Evolutionary conservation across 2,113 vertebrate species (phyloP).

Genomic region (Paramisgurnus dabryanus): DNA sequence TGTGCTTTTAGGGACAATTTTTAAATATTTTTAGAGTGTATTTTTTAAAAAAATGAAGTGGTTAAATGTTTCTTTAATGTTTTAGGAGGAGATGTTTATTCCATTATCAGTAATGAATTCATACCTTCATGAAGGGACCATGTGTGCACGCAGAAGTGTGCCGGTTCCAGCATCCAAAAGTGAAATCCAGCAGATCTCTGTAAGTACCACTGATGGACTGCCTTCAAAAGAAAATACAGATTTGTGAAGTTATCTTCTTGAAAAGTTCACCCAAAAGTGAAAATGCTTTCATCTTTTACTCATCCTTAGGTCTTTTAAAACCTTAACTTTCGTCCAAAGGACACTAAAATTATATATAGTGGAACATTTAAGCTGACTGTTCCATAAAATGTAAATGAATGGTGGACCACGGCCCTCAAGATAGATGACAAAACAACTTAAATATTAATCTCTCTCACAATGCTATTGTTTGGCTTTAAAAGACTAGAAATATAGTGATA

Average conservation of each 20-base stretch:
- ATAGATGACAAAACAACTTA: neutral
- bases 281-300: no score
- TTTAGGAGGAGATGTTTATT: constrained; percentile 57
- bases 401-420: no score
- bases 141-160: constrained; percentile 46
- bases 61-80: neutral
- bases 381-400: neutral
- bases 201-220: constrained; percentile 21
- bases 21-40: no score
- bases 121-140: constrained; percentile 11
- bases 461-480: neutral
- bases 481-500: neutral
- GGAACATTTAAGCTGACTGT: neutral
- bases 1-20: no score
- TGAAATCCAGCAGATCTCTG: constrained; percentile 56
- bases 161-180: constrained; percentile 47
- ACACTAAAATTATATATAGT: neutral
- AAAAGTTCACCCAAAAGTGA: no score
- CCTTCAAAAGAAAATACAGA: neutral
- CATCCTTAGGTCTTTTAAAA: no score
- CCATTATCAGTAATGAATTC: constrained; percentile 14
- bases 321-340: neutral
- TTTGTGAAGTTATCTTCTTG: no score
- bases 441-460: neutral
- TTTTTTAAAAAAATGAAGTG: no score